Evolutionary conservation across 2,888 invertebrate species (phyloP).

Genomic region (Chydorus sphaericus): DNA sequence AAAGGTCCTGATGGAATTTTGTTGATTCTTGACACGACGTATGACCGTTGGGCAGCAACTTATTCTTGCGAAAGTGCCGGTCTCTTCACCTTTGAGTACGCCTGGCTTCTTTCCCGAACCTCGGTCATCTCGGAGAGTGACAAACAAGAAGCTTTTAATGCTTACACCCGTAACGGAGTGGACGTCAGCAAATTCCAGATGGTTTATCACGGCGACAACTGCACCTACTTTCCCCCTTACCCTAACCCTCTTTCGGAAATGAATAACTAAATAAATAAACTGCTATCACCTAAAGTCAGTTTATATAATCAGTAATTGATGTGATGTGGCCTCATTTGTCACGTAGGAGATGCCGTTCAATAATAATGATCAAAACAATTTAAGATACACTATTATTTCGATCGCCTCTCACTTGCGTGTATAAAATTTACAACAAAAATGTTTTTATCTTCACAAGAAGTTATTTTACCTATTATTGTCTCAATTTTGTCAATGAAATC

Average conservation of each 20-base stretch:
- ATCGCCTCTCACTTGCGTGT: too few species aligned
- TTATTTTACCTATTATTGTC: too few species aligned
- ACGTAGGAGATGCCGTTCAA: too few species aligned
- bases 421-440: not conserved
- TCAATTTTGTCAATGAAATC: too few species aligned
- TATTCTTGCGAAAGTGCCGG: constrained; percentile 18
- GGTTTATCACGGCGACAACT: constrained; percentile 10
- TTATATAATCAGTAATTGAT: too few species aligned
- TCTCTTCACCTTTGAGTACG: constrained; percentile 15
- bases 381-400: too few species aligned
- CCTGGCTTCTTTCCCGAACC: constrained; percentile 18
- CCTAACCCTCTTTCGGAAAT: not conserved
- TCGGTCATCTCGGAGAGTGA: too few species aligned
- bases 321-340: too few species aligned
- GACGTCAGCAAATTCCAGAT: constrained; percentile 6
- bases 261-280: too few species aligned
- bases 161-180: constrained; percentile 5
- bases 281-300: too few species aligned
- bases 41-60: constrained; percentile 19
- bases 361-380: too few species aligned
- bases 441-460: constrained; percentile 9
- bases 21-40: constrained; percentile 21
- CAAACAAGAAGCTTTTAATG: constrained; percentile 6
- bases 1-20: constrained; percentile 18
- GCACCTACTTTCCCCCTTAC: constrained; percentile 4